Evolutionary conservation across 2,888 invertebrate genomes (phyloP).

Genomic region (Andrena trimmerana): DNA sequence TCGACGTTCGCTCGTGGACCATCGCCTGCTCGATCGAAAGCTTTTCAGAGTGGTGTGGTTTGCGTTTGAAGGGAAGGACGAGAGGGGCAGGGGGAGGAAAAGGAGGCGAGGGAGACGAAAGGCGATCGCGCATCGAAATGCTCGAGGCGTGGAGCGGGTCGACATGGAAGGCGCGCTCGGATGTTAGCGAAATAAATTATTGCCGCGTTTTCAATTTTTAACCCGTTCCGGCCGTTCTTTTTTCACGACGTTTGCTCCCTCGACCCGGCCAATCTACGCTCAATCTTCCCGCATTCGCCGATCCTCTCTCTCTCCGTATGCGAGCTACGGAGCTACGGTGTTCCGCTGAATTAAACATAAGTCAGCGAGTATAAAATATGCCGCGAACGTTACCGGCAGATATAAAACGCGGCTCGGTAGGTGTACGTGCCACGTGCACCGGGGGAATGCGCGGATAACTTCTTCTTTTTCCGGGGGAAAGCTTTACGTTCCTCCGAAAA

Average conservation of each 20-base stretch:
- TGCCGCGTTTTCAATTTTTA: conserved; percentile 69
- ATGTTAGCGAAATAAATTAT: conserved; percentile 67
- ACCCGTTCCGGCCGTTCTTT: conserved; percentile 57
- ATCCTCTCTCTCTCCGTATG: conserved; percentile 73
- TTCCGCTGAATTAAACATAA: conserved; percentile 83
- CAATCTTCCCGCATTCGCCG: conserved; percentile 78
- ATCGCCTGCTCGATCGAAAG: neutral
- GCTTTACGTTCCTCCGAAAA: conserved; percentile 38
- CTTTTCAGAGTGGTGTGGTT: neutral
- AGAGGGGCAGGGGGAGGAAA: neutral
- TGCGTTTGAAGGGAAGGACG: neutral
- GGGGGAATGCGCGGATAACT: conserved; percentile 50
- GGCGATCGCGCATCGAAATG: conserved; percentile 64
- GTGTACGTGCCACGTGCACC: conserved; percentile 69
- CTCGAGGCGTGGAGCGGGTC: conserved; percentile 62
- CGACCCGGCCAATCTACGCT: conserved; percentile 75
- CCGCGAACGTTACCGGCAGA: conserved; percentile 77
- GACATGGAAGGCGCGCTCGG: conserved; percentile 55
- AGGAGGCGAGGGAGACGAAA: conserved; percentile 20
- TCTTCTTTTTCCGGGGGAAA: conserved; percentile 16
- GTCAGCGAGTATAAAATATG: conserved; percentile 80
- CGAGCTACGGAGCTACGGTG: conserved; percentile 77
- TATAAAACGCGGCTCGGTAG: conserved; percentile 72
- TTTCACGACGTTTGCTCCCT: conserved; percentile 63
- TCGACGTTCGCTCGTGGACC: neutral